A percentile compares a stretch with the other conserved stretches of the same genome.
Conservation (phyloP, 2,113 vertebrate species). For the Dolichallabes microphthalmus region DNA sequence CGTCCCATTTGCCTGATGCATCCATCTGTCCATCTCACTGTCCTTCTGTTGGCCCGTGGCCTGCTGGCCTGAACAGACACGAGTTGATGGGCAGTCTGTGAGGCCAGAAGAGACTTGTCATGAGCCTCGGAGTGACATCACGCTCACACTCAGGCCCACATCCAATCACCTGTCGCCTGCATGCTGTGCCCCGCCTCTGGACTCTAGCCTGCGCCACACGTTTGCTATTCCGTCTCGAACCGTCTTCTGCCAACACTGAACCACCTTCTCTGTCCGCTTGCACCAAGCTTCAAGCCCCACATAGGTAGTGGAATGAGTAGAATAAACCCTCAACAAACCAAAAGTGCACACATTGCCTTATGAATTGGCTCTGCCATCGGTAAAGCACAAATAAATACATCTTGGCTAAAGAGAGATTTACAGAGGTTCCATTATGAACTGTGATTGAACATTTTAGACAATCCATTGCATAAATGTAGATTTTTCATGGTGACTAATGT, state of each 20-base stretch:
- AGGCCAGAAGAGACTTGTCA: constrained; percentile 52
- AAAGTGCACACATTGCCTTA: neutral
- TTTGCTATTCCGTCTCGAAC: constrained; percentile 53
- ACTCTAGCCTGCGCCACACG: constrained; percentile 53
- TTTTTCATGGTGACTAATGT: neutral
- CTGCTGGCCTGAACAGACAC: constrained; percentile 38
- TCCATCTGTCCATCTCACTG: constrained; percentile 28
- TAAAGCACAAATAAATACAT: neutral
- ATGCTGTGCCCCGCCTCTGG: constrained; percentile 54
- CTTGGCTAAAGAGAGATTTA: neutral
- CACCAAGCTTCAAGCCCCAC: constrained; percentile 46
- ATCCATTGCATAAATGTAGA: neutral
- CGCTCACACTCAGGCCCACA: constrained; percentile 51
- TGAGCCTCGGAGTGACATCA: constrained; percentile 52
- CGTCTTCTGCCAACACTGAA: constrained; percentile 56
- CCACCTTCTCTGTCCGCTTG: constrained; percentile 32
- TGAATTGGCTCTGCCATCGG: neutral
- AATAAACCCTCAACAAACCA: neutral
- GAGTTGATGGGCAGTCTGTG: constrained; percentile 45
- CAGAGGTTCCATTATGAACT: neutral
- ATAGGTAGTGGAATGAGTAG: constrained; percentile 37
- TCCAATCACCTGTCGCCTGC: constrained; percentile 55
- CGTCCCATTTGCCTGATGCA: constrained; percentile 54
- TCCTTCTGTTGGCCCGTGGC: constrained; percentile 4
- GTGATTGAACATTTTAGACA: neutral